These are phyloP conservation scores for Anarrhichthys ocellatus DNA, from an alignment of 2,113 vertebrate genomes.

Conservation along the genomic window DNA sequence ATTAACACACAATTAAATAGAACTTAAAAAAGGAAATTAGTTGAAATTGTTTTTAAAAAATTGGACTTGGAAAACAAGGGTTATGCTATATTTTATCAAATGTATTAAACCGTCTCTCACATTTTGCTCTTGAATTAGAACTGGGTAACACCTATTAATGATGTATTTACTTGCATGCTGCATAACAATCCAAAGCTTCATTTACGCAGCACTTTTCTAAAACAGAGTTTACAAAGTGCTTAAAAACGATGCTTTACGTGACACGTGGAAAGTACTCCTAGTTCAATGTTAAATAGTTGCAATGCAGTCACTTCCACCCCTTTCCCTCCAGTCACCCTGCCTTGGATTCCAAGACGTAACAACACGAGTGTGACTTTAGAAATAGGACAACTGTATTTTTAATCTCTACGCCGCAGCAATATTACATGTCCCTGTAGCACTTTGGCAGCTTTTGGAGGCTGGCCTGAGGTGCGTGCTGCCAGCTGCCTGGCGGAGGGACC, in stretches of 20 bases:
- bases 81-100: neutral
- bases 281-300: neutral
- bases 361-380: conserved; percentile 24
- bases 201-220: neutral
- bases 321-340: neutral
- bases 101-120: neutral
- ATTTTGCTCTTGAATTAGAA: neutral
- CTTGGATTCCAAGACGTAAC: neutral
- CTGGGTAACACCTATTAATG: neutral
- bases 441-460: conserved; percentile 42
- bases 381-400: conserved; percentile 42
- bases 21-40: neutral
- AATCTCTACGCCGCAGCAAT: conserved; percentile 36
- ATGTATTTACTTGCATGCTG: neutral
- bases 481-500: conserved; percentile 72
- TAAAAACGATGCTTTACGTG: neutral
- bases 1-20: neutral
- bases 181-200: neutral
- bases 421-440: conserved; percentile 68
- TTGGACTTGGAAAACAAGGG: neutral
- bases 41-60: neutral
- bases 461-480: conserved; percentile 62
- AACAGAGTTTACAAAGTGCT: neutral
- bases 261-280: neutral
- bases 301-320: neutral